A percentile compares a stretch with the other conserved stretches of the same genome.
phyloP scores from a whole-genome alignment of 2,888 invertebrate species.

The Lasioglossum oenotherae region DNA sequence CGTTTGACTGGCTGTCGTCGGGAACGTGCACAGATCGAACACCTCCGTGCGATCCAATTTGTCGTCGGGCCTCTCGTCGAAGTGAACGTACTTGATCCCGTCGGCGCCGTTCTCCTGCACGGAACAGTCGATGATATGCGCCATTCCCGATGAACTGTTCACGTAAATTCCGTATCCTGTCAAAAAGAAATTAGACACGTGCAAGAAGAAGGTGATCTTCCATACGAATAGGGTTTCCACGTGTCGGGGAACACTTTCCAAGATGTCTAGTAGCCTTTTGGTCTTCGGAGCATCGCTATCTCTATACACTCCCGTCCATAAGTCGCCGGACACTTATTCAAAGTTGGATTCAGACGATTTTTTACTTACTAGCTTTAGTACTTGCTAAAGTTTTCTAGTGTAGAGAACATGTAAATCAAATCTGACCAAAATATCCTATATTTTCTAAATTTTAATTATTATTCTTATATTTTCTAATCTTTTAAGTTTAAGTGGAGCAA shows the following conservation, averaged over 20 bases:
- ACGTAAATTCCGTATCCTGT: conserved; percentile 95
- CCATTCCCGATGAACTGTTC: conserved; percentile 94
- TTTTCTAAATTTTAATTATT: too few relatives aligned
- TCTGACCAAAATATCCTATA: too few relatives aligned
- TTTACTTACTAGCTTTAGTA: too few relatives aligned
- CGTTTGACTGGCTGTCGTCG: conserved; percentile 93
- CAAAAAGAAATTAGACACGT: conserved; percentile 63
- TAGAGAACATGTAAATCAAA: too few relatives aligned
- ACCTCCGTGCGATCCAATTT: conserved; percentile 91
- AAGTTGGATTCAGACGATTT: too few relatives aligned
- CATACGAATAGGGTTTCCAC: not conserved
- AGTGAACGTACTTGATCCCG: conserved; percentile 94
- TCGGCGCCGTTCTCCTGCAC: conserved; percentile 95
- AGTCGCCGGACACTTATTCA: too few relatives aligned
- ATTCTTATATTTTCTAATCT: too few relatives aligned
- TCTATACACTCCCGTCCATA: too few relatives aligned
- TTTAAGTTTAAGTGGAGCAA: too few relatives aligned
- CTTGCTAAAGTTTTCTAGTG: too few relatives aligned
- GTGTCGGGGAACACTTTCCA: not conserved
- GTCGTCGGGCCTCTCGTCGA: conserved; percentile 91
- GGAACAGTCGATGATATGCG: conserved; percentile 91
- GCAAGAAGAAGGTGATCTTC: not conserved
- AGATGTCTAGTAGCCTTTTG: not conserved
- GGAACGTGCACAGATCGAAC: conserved; percentile 93
- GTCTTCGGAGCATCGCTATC: too few relatives aligned